Base-by-base conservation (phyloP, 1,140 invertebrate species). In the Drosophila kohkoa region DNA sequence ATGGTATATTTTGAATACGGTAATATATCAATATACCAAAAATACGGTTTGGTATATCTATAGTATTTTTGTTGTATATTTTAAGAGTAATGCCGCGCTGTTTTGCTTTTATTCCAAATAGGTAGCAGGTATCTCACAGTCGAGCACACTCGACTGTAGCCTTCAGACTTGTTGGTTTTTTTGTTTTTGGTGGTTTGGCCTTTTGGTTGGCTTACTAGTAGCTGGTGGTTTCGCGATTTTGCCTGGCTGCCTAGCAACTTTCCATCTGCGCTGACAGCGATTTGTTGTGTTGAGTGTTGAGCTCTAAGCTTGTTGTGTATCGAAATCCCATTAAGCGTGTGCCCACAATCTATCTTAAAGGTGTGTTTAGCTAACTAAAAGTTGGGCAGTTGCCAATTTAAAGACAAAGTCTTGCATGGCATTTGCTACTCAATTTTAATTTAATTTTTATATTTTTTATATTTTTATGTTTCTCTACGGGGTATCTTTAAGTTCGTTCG, bases 231-330 rank as follows among this genome's bases (percentile, higher is more conserved):
- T 58, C 11, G 11, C 38, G 32, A 1, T 20, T 35, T 16, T 43
- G 30, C 5, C 16, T 32, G 15, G 49, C 32, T 57, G 51, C 13
- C 51, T n/a, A 32, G 59, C 60, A 71, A 63, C 30, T 41, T 66
- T 65, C 45, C 49, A 65, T 49, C 32, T 28, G 30, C 20, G 10
- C 67, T 49, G 41, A 46, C 38, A 54, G 38, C 45, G 32, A 59
- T 68, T 70, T 54, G 48, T 30, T 16, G 16, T 54, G 48, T 30
- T 16, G 16, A 52, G 25, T 48, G 46, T 51, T 13, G 45, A 15
- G 45, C 38, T 54, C 28, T 54, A 4, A 16, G 30, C 51, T 59
- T 25, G 5, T 25, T 25, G 20, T 25, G 20, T 20, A 59, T 59
- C 6, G 41, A 59, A 45, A 59, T 57, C 54, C 35, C 35, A 57